phyloP scores from a whole-genome alignment of 2,797 vertebrate species.

The Cottoperca gobio region DNA sequence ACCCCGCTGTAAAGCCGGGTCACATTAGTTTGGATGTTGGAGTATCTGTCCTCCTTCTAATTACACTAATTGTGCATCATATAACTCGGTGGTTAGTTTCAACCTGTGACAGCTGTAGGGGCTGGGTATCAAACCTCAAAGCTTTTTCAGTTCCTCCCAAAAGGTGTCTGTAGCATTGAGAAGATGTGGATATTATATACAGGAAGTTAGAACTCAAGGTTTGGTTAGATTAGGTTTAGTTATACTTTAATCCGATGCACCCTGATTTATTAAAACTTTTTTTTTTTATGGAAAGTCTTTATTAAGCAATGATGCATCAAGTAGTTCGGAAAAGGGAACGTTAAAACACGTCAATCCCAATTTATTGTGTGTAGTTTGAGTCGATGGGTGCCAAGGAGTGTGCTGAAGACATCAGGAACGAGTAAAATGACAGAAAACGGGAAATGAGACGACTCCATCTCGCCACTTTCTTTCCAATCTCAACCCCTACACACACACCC shows the following conservation, averaged over 20 bases:
- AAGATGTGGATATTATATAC: too few species aligned
- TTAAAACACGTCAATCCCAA: too few species aligned
- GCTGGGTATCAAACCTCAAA: background rate
- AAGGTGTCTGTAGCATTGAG: background rate
- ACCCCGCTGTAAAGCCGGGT: background rate
- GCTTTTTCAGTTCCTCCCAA: background rate
- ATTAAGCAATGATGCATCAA: too few species aligned
- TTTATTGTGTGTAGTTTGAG: background rate
- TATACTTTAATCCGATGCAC: background rate
- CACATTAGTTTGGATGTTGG: background rate
- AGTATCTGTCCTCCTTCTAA: slow-evolving; percentile 1
- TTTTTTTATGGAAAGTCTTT: too few species aligned
- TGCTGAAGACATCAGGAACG: background rate
- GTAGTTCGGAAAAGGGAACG: too few species aligned
- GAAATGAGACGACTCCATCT: slow-evolving; percentile 1
- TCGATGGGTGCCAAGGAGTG: background rate
- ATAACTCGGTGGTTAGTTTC: background rate
- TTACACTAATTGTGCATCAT: background rate
- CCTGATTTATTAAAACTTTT: too few species aligned
- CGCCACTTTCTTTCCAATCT: slow-evolving; percentile 7
- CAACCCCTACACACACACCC: slow-evolving; percentile 21
- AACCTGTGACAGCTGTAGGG: background rate
- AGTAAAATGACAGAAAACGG: background rate
- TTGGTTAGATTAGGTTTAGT: background rate
- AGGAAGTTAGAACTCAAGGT: background rate